Percentiles rank a stretch among this genome's conserved stretches.
Conservation (phyloP, 2,888 invertebrate genomes). For the Imbricaverruca yamaguchii region DNA sequence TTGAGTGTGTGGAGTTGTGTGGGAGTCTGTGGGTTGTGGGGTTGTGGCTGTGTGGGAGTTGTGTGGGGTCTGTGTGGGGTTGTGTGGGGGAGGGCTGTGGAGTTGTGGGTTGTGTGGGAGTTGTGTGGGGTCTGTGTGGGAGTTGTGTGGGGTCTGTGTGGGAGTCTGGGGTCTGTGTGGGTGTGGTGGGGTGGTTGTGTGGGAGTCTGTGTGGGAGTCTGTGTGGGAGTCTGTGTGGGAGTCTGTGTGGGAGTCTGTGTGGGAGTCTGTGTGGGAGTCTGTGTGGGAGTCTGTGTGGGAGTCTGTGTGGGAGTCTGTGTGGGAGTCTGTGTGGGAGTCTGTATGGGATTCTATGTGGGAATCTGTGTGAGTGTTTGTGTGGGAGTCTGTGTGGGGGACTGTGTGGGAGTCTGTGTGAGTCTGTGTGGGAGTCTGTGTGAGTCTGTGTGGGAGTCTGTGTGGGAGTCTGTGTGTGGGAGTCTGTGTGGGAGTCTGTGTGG, state of each 20-base stretch:
- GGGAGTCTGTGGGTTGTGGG: too few relatives aligned
- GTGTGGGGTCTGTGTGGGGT: slow-evolving; percentile 18
- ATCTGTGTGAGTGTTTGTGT: too few relatives aligned
- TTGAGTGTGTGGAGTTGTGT: too few relatives aligned
- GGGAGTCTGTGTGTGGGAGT: neutral
- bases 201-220: too few relatives aligned
- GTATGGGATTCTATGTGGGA: too few relatives aligned
- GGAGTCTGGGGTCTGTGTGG: neutral
- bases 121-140: neutral
- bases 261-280: too few relatives aligned
- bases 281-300: too few relatives aligned
- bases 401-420: slow-evolving; percentile 8
- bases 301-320: too few relatives aligned
- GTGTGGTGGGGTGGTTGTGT: neutral
- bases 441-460: neutral
- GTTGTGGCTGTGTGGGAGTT: neutral
- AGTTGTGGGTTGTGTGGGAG: neutral
- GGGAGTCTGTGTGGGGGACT: neutral
- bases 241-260: neutral
- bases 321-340: too few relatives aligned
- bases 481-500: slow-evolving; percentile 6
- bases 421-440: neutral
- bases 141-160: slow-evolving; percentile 14
- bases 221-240: neutral
- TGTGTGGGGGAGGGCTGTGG: too few relatives aligned